Base-by-base conservation (phyloP, 2,888 invertebrate genomes). In the Limnephilus lunatus region DNA sequence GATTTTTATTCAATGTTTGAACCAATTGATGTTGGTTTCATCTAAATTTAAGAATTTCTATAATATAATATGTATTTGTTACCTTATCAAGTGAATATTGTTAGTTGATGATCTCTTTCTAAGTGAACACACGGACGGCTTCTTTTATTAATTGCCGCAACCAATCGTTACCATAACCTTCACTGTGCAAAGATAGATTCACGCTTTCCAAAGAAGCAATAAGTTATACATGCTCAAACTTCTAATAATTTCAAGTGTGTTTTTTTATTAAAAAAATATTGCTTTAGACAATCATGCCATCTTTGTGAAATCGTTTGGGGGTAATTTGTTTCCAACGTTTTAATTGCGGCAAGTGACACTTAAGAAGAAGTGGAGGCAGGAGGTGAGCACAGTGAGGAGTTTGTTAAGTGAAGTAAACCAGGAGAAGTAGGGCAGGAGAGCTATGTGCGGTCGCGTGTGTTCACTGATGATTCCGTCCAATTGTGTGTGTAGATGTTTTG, bases 381-480 rank as follows among this genome's bases (percentile, higher is more conserved):
- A n/a, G n/a, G n/a, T n/a, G n/a, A n/a, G 35, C 39, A 44, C 14
- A 86, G 86, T 86, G 86, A 15, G 35, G 12, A 39, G 68, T 68
- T 53, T 53, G 53, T 53, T 35, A 25, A 83, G 83, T 83, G 32
- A 31, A 83, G 35, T 83, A 14, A 14, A 19, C 39, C 83, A 83
- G 35, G 35, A 25, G 14, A 19, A 31, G 83, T 15, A 15, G 15
- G 25, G 31, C 30, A 7, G 15, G 83, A 83, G 31, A 83, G 83
- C 35, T 32, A 5, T 83, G 83, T 39, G n/a, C 14, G 81, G 44
- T 91, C 86, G 32, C 39, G 88, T 94, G 95, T 93, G 94, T 95
- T 95, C 95, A 95, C 96, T 96, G 95, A 95, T 95, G 96, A 96
- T 96, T 96, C 96, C 96, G 96, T 96, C 96, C 96, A 96, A 96